Evolutionary conservation across 2,113 vertebrate species (phyloP).

Genomic region (Chloropsis cyanopogon): DNA sequence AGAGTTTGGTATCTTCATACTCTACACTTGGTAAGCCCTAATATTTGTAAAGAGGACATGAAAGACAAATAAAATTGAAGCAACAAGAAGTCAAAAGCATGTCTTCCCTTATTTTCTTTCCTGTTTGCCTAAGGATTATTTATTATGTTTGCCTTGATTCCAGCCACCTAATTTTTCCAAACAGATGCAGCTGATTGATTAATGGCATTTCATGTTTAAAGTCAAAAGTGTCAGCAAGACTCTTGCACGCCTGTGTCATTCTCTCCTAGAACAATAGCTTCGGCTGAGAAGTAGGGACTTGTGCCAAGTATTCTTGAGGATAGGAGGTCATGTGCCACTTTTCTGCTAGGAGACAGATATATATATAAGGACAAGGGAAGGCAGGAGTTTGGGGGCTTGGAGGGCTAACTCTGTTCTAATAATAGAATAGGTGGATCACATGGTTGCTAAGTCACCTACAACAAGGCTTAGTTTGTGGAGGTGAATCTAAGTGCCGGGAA

Average conservation of each 20-base stretch:
- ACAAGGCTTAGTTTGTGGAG: conserved; percentile 78
- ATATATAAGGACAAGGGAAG: conserved; percentile 72
- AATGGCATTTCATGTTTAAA: conserved; percentile 79
- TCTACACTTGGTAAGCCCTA: not conserved
- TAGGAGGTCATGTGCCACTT: conserved; percentile 78
- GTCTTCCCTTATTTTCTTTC: conserved; percentile 48
- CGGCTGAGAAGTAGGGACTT: conserved; percentile 71
- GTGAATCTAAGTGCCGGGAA: conserved; percentile 75
- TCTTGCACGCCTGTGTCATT: conserved; percentile 74
- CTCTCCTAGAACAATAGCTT: conserved; percentile 78
- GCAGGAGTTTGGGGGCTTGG: conserved; percentile 66
- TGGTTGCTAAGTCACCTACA: conserved; percentile 76
- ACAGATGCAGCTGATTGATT: conserved; percentile 83
- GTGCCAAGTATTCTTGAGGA: conserved; percentile 83
- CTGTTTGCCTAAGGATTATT: conserved; percentile 78
- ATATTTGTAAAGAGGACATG: not conserved
- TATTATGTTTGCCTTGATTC: conserved; percentile 77
- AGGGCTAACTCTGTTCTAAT: conserved; percentile 75
- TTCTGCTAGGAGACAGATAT: conserved; percentile 78
- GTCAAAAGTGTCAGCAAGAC: conserved; percentile 84
- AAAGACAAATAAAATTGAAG: conserved; percentile 61
- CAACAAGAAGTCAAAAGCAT: conserved; percentile 65
- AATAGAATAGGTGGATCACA: conserved; percentile 81
- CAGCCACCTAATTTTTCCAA: conserved; percentile 78
- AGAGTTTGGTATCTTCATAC: not conserved